These are phyloP conservation scores for Caenorhabditis sp. DNA, from an alignment of 2,888 invertebrate genomes.

Conservation along the genomic window DNA sequence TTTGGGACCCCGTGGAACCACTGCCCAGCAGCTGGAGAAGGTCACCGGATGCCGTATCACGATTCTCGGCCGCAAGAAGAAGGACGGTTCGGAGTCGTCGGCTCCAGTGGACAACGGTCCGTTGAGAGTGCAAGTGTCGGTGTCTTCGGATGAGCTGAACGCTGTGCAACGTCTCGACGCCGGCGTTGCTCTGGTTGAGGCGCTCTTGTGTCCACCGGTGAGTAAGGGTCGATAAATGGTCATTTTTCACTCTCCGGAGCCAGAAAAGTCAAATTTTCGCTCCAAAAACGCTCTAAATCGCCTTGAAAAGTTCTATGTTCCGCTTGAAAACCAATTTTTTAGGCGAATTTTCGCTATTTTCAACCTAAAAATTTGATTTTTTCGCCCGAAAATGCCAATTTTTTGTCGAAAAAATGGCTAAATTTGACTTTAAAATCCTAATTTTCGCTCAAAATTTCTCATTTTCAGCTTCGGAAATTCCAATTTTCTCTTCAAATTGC, in stretches of 20 bases:
- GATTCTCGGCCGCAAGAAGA: conserved; percentile 47
- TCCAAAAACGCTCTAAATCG: no score
- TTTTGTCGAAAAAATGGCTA: background rate
- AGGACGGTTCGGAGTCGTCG: background rate
- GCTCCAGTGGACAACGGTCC: conserved; percentile 42
- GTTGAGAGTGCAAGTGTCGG: conserved; percentile 54
- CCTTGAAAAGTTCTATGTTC: no score
- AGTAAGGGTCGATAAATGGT: background rate
- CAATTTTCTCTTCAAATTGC: no score
- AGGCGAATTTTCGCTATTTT: background rate
- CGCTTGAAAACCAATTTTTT: no score
- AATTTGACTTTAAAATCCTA: background rate
- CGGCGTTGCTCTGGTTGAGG: conserved; percentile 36
- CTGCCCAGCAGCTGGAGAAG: conserved; percentile 59
- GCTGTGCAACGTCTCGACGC: conserved; percentile 44
- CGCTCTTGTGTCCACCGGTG: conserved; percentile 58
- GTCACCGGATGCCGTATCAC: conserved; percentile 61
- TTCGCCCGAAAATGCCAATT: background rate
- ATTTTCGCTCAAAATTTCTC: background rate
- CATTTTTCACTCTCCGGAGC: no score
- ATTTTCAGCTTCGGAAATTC: no score
- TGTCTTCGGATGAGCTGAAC: conserved; percentile 40
- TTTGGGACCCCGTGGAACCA: conserved; percentile 65
- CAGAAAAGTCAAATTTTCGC: no score
- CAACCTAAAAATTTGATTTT: background rate